These are phyloP conservation scores for Peromyscus leucopus DNA, from an alignment of 2,113 vertebrate species.

Conservation along the genomic window DNA sequence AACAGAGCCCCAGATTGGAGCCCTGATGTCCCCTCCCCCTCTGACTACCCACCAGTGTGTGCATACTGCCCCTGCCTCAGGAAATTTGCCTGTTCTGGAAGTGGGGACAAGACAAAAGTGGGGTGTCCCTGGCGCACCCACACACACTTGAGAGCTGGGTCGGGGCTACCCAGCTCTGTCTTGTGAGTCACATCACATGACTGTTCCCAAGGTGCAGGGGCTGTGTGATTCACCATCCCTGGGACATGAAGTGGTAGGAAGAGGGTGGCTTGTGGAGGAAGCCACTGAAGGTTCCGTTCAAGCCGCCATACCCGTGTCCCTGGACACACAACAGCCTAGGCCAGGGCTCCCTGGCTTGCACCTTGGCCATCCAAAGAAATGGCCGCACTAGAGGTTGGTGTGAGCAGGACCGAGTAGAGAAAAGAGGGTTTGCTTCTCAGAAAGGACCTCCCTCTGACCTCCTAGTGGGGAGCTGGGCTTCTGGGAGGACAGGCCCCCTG, in stretches of 20 bases:
- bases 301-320: background rate
- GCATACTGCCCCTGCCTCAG: background rate
- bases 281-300: background rate
- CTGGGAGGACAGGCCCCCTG: background rate
- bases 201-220: background rate
- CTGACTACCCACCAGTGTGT: background rate
- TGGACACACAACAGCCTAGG: background rate
- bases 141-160: conserved; percentile 72
- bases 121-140: conserved; percentile 37
- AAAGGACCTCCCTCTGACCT: background rate
- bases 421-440: background rate
- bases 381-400: background rate
- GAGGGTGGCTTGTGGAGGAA: background rate
- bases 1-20: background rate
- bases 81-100: conserved; percentile 2
- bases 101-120: background rate
- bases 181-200: background rate
- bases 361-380: background rate
- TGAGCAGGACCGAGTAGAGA: background rate
- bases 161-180: background rate
- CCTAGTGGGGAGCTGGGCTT: background rate
- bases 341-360: background rate
- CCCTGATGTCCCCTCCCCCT: background rate
- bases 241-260: background rate
- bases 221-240: conserved; percentile 15